Evolutionary conservation across 2,113 vertebrate genomes (phyloP).

Genomic region (Cnemophilus loriae): DNA sequence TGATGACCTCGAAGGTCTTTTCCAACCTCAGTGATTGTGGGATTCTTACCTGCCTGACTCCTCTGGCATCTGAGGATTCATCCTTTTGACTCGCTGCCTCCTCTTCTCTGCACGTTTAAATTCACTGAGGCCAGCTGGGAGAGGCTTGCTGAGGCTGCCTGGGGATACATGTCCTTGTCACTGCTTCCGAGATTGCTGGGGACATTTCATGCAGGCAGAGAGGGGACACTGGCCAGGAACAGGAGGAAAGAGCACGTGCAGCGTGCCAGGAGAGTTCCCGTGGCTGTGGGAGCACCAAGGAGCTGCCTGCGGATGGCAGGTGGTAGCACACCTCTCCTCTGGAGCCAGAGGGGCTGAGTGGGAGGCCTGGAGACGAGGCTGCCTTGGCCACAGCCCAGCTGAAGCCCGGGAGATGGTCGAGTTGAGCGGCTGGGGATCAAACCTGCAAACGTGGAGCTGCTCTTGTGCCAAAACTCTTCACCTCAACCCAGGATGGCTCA

Average conservation of each 20-base stretch:
- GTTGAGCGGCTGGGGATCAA: neutral
- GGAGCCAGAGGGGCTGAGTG: neutral
- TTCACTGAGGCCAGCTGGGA: neutral
- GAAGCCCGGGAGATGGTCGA: neutral
- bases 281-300: fast-evolving
- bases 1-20: neutral
- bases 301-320: neutral
- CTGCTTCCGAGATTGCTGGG: neutral
- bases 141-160: neutral
- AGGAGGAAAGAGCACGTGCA: neutral
- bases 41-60: neutral
- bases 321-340: neutral
- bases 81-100: neutral
- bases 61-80: neutral
- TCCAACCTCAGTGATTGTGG: neutral
- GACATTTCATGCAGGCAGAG: neutral
- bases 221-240: neutral
- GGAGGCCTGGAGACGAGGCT: neutral
- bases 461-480: neutral
- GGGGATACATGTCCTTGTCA: neutral
- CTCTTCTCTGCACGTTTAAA: neutral
- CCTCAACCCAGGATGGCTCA: neutral
- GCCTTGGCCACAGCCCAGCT: constrained; percentile 25
- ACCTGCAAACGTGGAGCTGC: neutral
- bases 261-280: neutral